A percentile compares a stretch with the other conserved stretches of the same genome.
Evolutionary conservation across 2,888 invertebrate species (phyloP).

Genomic region (Synanthedon tipuliformis): DNA sequence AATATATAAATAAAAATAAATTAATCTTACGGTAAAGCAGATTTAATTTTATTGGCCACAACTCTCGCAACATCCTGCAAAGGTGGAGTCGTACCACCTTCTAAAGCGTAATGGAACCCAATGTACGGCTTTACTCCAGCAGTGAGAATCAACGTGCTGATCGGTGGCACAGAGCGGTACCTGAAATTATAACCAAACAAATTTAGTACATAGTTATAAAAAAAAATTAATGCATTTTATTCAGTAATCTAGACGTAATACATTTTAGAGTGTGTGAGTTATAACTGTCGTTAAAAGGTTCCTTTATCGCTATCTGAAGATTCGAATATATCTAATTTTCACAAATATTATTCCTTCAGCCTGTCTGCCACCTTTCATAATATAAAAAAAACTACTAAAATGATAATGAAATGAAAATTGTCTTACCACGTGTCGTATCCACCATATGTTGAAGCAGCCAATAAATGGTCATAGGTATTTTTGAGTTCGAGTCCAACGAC

Average conservation of each 20-base stretch:
- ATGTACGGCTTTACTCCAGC: constrained; percentile 86
- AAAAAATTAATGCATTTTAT: no score
- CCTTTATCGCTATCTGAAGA: no score
- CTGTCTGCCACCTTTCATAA: not conserved
- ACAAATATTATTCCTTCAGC: not conserved
- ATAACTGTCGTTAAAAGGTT: no score
- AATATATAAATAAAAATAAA: no score
- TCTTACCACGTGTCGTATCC: constrained; percentile 76
- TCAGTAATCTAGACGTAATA: no score
- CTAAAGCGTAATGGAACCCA: constrained; percentile 90
- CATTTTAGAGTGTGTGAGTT: no score
- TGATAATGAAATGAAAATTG: not conserved
- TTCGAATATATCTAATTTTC: no score
- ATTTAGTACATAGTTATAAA: no score
- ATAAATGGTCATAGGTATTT: constrained; percentile 87
- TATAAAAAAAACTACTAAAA: not conserved
- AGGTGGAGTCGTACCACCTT: constrained; percentile 83
- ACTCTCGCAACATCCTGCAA: constrained; percentile 93
- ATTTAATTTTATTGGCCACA: constrained; percentile 88
- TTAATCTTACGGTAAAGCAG: constrained; percentile 81
- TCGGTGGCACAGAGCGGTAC: constrained; percentile 79
- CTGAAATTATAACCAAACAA: constrained; percentile 24
- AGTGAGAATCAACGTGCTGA: constrained; percentile 80
- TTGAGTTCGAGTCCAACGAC: constrained; percentile 79
- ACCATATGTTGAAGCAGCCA: constrained; percentile 81